Percentiles rank a stretch among this genome's conserved stretches.
These are phyloP conservation scores for Tinea pellionella DNA, from an alignment of 2,888 invertebrate species.

Conservation along the genomic window DNA sequence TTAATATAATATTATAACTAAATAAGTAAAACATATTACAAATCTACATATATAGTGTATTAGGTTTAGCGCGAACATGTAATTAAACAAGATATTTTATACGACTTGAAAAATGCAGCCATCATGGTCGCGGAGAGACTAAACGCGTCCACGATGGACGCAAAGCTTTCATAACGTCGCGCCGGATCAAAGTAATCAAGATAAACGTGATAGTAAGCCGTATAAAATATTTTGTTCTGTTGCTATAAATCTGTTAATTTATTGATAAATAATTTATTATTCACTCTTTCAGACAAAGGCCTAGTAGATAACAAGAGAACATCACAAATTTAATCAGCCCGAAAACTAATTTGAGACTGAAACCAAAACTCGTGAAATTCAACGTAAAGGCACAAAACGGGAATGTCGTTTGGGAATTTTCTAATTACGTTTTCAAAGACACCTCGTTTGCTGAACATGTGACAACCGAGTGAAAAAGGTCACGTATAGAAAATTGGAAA, in stretches of 20 bases:
- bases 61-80: too few relatives aligned
- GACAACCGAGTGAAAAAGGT: slow-evolving; percentile 62
- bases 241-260: too few relatives aligned
- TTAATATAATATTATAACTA: not conserved
- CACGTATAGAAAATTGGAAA: slow-evolving; percentile 63
- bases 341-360: slow-evolving; percentile 52
- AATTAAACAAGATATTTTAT: too few relatives aligned
- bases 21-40: too few relatives aligned
- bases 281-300: not conserved
- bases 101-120: too few relatives aligned
- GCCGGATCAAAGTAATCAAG: too few relatives aligned
- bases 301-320: slow-evolving; percentile 1
- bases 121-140: too few relatives aligned
- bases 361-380: slow-evolving; percentile 35
- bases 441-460: slow-evolving; percentile 65
- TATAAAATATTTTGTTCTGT: too few relatives aligned
- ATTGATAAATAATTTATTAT: not conserved
- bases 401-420: slow-evolving; percentile 62
- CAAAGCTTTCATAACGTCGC: too few relatives aligned
- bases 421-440: slow-evolving; percentile 69
- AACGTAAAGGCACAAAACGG: slow-evolving; percentile 34
- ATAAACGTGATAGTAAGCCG: too few relatives aligned
- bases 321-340: slow-evolving; percentile 4
- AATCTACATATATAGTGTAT: too few relatives aligned
- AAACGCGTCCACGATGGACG: too few relatives aligned